Evolutionary conservation across 2,888 invertebrate species (phyloP), one percentile per base, ranked within the genome.

Genomic region (Epinotia bilunana): DNA sequence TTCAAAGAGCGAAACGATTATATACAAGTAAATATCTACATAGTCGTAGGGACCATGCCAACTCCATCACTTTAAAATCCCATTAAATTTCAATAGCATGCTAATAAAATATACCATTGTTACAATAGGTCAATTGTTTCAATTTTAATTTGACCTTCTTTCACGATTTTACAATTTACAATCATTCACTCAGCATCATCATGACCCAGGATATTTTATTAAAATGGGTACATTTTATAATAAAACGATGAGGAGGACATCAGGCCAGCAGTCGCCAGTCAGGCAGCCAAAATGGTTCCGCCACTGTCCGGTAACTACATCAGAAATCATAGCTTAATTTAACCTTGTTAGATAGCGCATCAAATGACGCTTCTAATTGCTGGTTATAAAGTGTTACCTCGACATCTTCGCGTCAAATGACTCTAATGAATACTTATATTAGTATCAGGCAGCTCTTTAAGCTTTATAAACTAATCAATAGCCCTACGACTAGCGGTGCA

Each of bases 401-500:
- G n/a, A n/a, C n/a, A n/a, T n/a, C n/a, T n/a, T n/a, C n/a, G n/a
- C n/a, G n/a, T n/a, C n/a, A n/a, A n/a, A n/a, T n/a, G n/a, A n/a
- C n/a, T n/a, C n/a, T n/a, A n/a, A n/a, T n/a, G n/a, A n/a, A n/a
- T n/a, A n/a, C n/a, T n/a, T n/a, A n/a, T n/a, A n/a, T n/a, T n/a
- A n/a, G n/a, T n/a, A n/a, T n/a, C n/a, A n/a, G n/a, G n/a, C n/a
- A n/a, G n/a, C n/a, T n/a, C n/a, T n/a, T n/a, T n/a, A n/a, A n/a
- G n/a, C 20, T 53, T 68, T 78, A 72, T 28, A 76, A 74, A 76
- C 73, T 76, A 65, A 79, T 55, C 11, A 80, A 9, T 28, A 79
- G 18, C 28, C 77, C 69, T 57, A 81, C 65, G 2, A 80, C 1
- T 1, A 87, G 46, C 0, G 82, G 65, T 12, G 79, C n/a, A 2